phyloP scores from a whole-genome alignment of 2,888 invertebrate genomes.

The Diaprepes abbreviatus region DNA sequence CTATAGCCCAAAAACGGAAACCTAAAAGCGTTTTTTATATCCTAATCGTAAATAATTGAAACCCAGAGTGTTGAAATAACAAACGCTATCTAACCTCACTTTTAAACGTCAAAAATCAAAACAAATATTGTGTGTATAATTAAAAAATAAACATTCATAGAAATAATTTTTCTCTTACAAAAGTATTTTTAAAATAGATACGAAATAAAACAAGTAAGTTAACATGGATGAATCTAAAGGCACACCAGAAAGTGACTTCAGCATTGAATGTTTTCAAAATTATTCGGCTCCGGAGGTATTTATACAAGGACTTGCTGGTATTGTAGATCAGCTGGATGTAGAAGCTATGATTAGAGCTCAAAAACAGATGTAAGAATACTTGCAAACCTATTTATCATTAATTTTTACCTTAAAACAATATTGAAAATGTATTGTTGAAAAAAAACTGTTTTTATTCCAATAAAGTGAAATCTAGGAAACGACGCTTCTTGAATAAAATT shows the following conservation, averaged over 20 bases:
- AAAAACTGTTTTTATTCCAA: too few relatives aligned
- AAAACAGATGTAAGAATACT: conserved; percentile 85
- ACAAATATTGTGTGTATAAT: not conserved
- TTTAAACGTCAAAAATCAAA: conserved; percentile 3
- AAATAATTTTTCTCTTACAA: too few relatives aligned
- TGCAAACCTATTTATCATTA: too few relatives aligned
- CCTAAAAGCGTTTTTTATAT: not conserved
- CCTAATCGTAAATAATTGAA: not conserved
- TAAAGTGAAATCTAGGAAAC: too few relatives aligned
- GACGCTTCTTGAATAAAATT: too few relatives aligned
- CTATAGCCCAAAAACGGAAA: too few relatives aligned
- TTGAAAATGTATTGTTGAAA: too few relatives aligned
- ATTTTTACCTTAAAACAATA: too few relatives aligned
- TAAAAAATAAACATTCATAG: too few relatives aligned
- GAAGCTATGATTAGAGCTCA: conserved; percentile 91
- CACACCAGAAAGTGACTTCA: conserved; percentile 78
- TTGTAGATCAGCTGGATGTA: conserved; percentile 92
- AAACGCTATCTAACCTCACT: not conserved
- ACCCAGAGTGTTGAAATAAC: not conserved
- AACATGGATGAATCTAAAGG: conserved; percentile 68
- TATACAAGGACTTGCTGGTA: conserved; percentile 91
- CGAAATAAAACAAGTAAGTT: not conserved
- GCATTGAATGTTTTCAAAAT: conserved; percentile 91
- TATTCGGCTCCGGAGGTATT: conserved; percentile 93
- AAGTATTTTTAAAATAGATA: too few relatives aligned